Evolutionary conservation across 1,140 invertebrate genomes (phyloP), one percentile per base, ranked within the genome.

Genomic region (Dreissena polymorpha): DNA sequence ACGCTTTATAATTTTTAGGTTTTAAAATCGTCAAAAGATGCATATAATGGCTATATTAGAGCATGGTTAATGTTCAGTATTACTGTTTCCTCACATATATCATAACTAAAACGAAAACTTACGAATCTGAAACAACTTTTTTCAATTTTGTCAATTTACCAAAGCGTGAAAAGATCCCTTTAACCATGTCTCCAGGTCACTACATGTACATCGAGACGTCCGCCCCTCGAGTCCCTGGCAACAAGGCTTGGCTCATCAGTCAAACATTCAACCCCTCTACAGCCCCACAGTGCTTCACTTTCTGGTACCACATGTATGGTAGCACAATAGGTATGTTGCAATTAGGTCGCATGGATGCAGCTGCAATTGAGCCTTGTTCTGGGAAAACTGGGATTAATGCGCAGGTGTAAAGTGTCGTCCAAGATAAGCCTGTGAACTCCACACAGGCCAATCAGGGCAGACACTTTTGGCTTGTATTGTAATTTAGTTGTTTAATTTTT

Each of bases 281-380:
- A 18, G 23, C 60, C 5, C 21, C 77, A 16, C 76, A 65, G 27
- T 91, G 89, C 76, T 74, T 90, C 79, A 68, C 67, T 49, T 89
- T 90, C 86, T 92, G 87, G 88, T 87, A 88, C 64, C 87, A 91
- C 64, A 91, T 91, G 89, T 86, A 87, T 87, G 90, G 90, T 6
- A 39, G 16, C 18, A 84, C 77, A 18, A 77, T 89, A n/a, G 88
- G 86, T 78, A 85, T 65, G 64, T 76, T 29, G n/a, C 16, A 74
- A 50, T 72, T 69, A 69, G 23, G 60, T 63, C 23, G 60, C 18
- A 63, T n/a, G 18, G 2, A 3, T 63, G 18, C 60, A 10, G 2
- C 2, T 63, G 60, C 2, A 18, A 57, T 57, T 57, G n/a, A 13
- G 16, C 27, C 27, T 64, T 16, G 27, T 6, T 21, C 16, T 64